Base-by-base conservation (phyloP, 2,797 vertebrate genomes). In the Nannoperca obscura region DNA sequence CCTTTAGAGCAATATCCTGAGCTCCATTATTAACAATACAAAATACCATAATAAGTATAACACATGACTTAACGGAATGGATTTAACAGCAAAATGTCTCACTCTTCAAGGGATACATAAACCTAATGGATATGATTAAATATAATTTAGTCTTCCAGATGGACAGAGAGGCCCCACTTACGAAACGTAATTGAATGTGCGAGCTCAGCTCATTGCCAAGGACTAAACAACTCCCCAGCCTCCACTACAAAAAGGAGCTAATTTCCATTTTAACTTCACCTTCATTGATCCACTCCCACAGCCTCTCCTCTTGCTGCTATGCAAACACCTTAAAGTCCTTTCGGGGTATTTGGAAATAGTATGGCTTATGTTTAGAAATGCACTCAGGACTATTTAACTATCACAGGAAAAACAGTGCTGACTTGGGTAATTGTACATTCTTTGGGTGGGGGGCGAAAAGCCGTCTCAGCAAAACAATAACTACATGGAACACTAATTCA, bases 121-220 rank as follows among this genome's bases (percentile, higher is more conserved):
- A 85, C 81, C 73, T 91, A 90, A 92, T 90, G 86, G 86, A 90
- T 85, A 90, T 86, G 81, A 93, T 93, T 91, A 89, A 93, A 88
- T 70, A 86, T 84, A 85, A 91, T 91, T 85, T 83, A 83, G 84
- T 81, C 90, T 87, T 92, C 90, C 89, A 93, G 90, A 90, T 93
- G 90, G 88, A 92, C 88, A 70, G 68, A 72, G 81, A 76, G 71
- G 80, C 78, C 74, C 81, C 67, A 85, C 76, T 87, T 89, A 84
- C 68, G 20, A 78, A 89, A 88, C 84, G 80, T 90, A 93, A 93
- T 85, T 90, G 81, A 92, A 93, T 90, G 86, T 89, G 91, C 55
- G 65, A 90, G 86, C 85, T 88, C 88, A 87, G 86, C 84, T 86
- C 87, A 84, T 89, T 69, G 36, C 81, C 85, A 81, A 91, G 88